Conservation (phyloP, 2,113 vertebrate genomes). For the Ahaetulla prasina region DNA sequence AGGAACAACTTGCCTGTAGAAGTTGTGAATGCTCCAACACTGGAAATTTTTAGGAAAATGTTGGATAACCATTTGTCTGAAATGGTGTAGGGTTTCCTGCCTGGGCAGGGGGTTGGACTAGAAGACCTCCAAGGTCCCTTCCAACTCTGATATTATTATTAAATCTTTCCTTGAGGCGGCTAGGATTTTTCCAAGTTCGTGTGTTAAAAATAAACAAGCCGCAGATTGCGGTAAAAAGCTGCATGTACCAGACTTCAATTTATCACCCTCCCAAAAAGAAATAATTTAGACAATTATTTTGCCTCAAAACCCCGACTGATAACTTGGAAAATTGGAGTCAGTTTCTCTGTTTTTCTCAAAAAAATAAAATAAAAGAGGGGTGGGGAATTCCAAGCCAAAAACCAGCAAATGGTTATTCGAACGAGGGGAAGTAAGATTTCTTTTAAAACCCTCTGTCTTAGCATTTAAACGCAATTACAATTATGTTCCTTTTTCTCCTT, state of each 20-base stretch:
- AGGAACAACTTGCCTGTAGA: too few relatives aligned
- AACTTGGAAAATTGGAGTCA: neutral
- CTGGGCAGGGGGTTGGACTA: too few relatives aligned
- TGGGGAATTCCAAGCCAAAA: fast-evolving
- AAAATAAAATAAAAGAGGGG: fast-evolving
- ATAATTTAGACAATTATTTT: neutral
- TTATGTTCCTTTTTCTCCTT: conserved; percentile 24
- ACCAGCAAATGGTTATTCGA: fast-evolving
- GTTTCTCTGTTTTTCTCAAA: neutral
- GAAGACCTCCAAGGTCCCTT: too few relatives aligned
- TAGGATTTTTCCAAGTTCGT: neutral
- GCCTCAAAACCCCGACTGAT: neutral
- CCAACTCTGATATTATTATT: too few relatives aligned
- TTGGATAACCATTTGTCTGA: too few relatives aligned
- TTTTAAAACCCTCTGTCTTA: neutral
- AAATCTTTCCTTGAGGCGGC: neutral
- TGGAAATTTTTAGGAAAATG: too few relatives aligned
- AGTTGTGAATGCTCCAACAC: too few relatives aligned
- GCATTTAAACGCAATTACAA: conserved; percentile 51
- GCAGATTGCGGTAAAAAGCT: neutral
- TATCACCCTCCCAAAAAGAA: neutral
- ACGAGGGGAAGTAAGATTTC: neutral
- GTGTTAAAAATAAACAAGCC: neutral
- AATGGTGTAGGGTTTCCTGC: too few relatives aligned
- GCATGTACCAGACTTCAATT: neutral